These are phyloP conservation scores for Setipinna tenuifilis DNA, from an alignment of 2,797 vertebrate species.

Conservation along the genomic window DNA sequence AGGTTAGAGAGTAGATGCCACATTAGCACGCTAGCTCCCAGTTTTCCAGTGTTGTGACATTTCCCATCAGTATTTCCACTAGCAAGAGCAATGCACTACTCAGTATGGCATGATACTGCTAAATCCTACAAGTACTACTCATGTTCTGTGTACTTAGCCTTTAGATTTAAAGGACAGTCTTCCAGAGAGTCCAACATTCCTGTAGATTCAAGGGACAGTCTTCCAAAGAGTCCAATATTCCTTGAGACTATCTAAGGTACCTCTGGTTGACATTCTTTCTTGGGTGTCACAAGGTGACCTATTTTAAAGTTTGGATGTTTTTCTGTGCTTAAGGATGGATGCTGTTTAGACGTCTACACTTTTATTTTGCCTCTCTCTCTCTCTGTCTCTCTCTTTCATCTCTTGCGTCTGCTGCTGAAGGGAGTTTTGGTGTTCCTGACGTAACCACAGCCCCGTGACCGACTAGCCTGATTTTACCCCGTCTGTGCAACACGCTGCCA, in stretches of 20 bases:
- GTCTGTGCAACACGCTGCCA: neutral
- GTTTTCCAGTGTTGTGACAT: neutral
- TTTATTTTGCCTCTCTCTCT: neutral
- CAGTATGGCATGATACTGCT: neutral
- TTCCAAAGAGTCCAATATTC: neutral
- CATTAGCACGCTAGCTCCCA: neutral
- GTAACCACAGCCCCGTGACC: conserved; percentile 22
- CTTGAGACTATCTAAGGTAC: neutral
- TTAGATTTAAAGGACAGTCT: neutral
- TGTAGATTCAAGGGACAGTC: neutral
- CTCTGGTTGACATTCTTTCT: neutral
- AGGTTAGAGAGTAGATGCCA: neutral
- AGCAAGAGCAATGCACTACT: conserved; percentile 1
- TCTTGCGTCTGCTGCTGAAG: neutral
- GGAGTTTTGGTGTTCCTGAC: neutral
- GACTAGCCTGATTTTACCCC: conserved; percentile 41
- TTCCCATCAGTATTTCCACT: conserved; percentile 1
- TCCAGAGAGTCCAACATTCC: neutral
- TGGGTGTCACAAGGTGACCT: conserved; percentile 48
- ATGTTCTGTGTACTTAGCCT: neutral
- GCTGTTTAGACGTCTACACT: neutral
- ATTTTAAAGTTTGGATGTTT: conserved; percentile 53
- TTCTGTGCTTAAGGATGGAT: neutral
- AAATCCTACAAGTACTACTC: neutral
- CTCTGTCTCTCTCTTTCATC: conserved; percentile 18